These are phyloP conservation scores for Saccopteryx bilineata DNA, from an alignment of 2,113 vertebrate species.

Conservation along the genomic window DNA sequence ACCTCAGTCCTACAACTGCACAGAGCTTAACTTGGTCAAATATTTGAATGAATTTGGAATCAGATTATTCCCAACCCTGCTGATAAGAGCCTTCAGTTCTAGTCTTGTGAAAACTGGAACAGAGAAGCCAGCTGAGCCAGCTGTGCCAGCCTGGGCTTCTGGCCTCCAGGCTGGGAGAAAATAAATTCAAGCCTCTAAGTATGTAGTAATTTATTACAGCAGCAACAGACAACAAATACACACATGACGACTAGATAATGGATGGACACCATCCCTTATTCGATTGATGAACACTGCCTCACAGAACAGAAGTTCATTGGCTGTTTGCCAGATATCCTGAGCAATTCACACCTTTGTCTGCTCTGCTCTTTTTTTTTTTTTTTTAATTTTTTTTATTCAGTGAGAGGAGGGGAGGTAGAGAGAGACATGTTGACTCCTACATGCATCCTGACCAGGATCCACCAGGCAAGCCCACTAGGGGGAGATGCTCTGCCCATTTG, in stretches of 20 bases:
- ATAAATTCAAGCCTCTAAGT: neutral
- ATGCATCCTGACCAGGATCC: no score
- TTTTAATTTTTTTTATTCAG: no score
- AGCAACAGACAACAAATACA: neutral
- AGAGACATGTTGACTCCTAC: no score
- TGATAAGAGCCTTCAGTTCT: neutral
- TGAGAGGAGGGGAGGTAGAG: no score
- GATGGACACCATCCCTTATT: neutral
- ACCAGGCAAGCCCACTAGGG: no score
- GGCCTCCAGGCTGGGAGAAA: neutral
- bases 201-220: neutral
- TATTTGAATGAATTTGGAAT: neutral
- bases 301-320: neutral
- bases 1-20: neutral
- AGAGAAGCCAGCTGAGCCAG: neutral
- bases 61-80: slow-evolving; percentile 36
- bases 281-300: neutral
- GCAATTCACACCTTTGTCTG: no score
- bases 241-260: neutral
- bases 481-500: no score
- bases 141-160: neutral
- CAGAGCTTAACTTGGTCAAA: neutral
- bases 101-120: neutral
- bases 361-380: neutral
- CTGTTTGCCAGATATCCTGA: neutral